Conservation (phyloP, 2,888 invertebrate genomes). For the Apocheima hispidaria region DNA sequence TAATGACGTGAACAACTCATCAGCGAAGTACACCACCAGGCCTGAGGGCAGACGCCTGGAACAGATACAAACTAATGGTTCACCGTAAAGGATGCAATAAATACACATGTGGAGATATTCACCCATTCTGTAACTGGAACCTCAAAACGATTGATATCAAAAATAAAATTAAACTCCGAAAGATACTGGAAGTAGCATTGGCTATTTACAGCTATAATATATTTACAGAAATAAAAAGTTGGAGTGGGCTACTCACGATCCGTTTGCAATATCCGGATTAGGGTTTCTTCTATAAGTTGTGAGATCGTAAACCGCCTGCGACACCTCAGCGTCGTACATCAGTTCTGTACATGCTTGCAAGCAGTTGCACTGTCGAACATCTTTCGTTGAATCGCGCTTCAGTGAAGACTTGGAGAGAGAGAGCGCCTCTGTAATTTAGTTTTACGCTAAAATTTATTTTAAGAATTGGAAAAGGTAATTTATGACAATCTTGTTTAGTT, state of each 20-base stretch:
- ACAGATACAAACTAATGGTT: slow-evolving; percentile 6
- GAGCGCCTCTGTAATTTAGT: slow-evolving; percentile 53
- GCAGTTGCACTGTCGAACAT: slow-evolving; percentile 71
- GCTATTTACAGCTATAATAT: no score
- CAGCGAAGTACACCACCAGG: slow-evolving; percentile 80
- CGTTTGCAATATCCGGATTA: slow-evolving; percentile 53
- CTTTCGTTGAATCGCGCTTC: slow-evolving; percentile 16
- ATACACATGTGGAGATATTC: no score
- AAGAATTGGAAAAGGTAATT: not conserved
- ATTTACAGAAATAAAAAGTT: not conserved
- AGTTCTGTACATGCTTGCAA: slow-evolving; percentile 87
- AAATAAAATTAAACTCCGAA: no score
- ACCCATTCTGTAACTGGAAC: no score
- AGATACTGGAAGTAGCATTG: no score
- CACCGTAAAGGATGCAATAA: not conserved
- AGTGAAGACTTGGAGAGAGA: slow-evolving; percentile 54
- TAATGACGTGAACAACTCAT: slow-evolving; percentile 80
- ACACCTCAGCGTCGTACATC: slow-evolving; percentile 87
- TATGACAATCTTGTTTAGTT: not conserved
- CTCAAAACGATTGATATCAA: no score
- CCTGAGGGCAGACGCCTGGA: slow-evolving; percentile 47
- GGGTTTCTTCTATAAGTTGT: slow-evolving; percentile 49
- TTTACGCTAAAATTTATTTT: not conserved
- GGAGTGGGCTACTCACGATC: slow-evolving; percentile 46
- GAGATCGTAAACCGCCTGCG: slow-evolving; percentile 84